A percentile compares a stretch with the other conserved stretches of the same genome.
Evolutionary conservation across 2,113 vertebrate genomes (phyloP).

Genomic region (Stomatorhinus ivindoensis): DNA sequence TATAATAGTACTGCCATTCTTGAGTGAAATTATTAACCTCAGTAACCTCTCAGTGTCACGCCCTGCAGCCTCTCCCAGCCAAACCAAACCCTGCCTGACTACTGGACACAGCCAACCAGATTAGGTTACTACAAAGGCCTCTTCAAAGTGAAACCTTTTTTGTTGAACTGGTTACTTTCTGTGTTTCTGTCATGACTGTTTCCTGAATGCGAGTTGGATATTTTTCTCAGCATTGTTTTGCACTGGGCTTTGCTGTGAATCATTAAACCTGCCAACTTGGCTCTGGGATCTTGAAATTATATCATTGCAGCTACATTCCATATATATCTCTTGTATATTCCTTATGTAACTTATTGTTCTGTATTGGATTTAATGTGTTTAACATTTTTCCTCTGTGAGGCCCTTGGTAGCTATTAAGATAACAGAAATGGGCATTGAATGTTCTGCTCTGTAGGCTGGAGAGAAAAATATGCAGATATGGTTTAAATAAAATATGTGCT

Average conservation of each 20-base stretch:
- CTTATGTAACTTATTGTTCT: background rate
- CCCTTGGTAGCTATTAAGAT: background rate
- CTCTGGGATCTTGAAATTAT: background rate
- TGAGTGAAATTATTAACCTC: background rate
- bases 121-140: background rate
- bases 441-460: background rate
- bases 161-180: background rate
- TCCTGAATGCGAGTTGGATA: background rate
- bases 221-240: background rate
- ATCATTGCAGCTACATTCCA: background rate
- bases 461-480: background rate
- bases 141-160: background rate
- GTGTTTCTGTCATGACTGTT: background rate
- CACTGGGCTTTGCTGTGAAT: background rate
- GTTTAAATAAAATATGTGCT: background rate
- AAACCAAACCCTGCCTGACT: background rate
- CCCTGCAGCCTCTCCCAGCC: background rate
- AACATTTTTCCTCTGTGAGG: background rate
- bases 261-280: background rate
- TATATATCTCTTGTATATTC: background rate
- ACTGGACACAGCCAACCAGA: background rate
- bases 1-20: background rate
- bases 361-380: background rate
- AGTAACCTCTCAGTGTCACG: background rate
- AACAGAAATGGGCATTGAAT: background rate